Base-by-base conservation (phyloP, 2,797 vertebrate genomes). In the Decapterus maruadsi region DNA sequence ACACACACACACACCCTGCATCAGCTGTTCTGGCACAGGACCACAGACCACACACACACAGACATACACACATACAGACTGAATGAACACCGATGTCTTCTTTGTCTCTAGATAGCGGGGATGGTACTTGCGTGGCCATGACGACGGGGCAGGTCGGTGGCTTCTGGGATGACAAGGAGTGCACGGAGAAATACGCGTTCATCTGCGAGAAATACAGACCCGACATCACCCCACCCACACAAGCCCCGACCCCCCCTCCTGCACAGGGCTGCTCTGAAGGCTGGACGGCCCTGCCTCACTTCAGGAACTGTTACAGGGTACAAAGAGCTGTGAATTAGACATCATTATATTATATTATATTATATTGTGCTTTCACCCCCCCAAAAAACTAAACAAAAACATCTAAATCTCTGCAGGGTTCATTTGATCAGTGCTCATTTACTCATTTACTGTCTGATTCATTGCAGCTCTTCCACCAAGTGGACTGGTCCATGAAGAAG, bases 121-220 rank as follows among this genome's bases (percentile, higher is more conserved):
- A 90, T 4, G 95, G 95, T 0, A 89, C 88, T 0, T 96, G 95
- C n/a, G 93, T 96, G 9, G 87, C 94, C 6, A 96, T 96, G 95
- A 92, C 93, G 1, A 77, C 95, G 1, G 92, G 89, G 12, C 75
- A 73, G 26, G 45, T 89, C 2, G 91, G 95, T 2, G 95, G 95
- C 50, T 96, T 96, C 89, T 96, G 95, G 95, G 90, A 94, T n/a
- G 95, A 95, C 81, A 90, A 85, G 83, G n/a, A 62, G 31, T 96
- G 95, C 69, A 67, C 42, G 1, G 87, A 94, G 19, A 63, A 87
- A 17, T 76, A 86, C 42, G 36, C 81, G 2, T 96, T 96, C 67
- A 29, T 95, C 60, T 96, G 95, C 56, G 95, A 96, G 87, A 92
- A 84, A 69, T 5, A 61, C 42, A 81, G 95, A 66, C 82, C 94